A percentile compares a stretch with the other conserved stretches of the same genome.
Conservation (phyloP, 2,797 vertebrate species). For the Sebastes nivosus region DNA sequence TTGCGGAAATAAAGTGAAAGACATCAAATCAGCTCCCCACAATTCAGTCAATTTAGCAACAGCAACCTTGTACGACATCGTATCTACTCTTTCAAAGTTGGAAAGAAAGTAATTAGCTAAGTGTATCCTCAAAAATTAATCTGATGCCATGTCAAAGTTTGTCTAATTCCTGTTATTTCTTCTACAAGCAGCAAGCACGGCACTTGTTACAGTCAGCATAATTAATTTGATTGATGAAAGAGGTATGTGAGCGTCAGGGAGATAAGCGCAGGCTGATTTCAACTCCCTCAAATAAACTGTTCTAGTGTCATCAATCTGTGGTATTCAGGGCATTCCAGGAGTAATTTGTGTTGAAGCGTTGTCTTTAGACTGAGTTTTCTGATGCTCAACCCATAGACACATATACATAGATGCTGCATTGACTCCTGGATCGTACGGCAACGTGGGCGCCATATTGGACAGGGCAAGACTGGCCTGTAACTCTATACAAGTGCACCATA, state of each 20-base stretch:
- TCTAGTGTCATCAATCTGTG: neutral
- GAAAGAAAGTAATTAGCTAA: conserved; percentile 39
- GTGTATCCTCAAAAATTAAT: conserved; percentile 14
- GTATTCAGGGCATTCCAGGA: neutral
- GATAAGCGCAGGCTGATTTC: neutral
- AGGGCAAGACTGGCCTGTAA: too few species aligned
- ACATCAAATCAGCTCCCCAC: conserved; percentile 2
- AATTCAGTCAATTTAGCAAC: conserved; percentile 13
- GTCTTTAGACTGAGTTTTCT: neutral
- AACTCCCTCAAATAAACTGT: neutral
- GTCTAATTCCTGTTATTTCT: conserved; percentile 25
- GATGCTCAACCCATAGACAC: neutral
- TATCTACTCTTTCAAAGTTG: conserved; percentile 9
- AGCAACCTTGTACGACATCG: neutral
- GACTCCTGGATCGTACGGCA: too few species aligned
- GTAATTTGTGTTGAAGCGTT: neutral
- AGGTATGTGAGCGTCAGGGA: neutral
- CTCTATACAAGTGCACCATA: too few species aligned
- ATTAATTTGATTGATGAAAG: conserved; percentile 53
- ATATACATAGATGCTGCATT: too few species aligned
- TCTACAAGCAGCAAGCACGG: neutral
- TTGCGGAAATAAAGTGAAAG: neutral
- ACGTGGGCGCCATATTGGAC: too few species aligned
- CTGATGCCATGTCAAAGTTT: conserved; percentile 38
- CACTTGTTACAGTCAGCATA: conserved; percentile 35